Conservation (phyloP, 2,888 invertebrate genomes). For the Lucinisca nassula region DNA sequence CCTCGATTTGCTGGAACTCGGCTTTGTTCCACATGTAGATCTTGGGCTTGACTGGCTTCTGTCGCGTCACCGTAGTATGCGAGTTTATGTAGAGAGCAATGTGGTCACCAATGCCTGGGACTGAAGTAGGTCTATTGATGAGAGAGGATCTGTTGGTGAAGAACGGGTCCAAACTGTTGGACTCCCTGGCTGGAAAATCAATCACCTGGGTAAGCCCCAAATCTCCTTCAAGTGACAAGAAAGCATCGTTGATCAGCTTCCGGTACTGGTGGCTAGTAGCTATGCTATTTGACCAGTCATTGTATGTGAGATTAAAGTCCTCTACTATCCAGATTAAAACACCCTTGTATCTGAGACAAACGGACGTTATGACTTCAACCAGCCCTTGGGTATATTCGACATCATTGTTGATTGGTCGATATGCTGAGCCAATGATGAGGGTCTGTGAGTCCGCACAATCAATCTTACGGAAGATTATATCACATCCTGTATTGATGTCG, state of each 20-base stretch:
- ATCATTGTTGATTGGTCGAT: conserved; percentile 27
- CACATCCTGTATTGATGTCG: conserved; percentile 4
- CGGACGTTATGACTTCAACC: not conserved
- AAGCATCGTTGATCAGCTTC: too few species aligned
- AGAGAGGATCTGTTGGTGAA: too few species aligned
- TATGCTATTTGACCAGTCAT: too few species aligned
- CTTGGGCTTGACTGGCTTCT: conserved; percentile 11
- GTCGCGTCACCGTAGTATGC: not conserved
- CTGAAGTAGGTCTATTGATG: too few species aligned
- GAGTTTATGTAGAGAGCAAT: too few species aligned
- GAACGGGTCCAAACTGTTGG: too few species aligned
- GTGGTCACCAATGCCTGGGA: too few species aligned
- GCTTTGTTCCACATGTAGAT: conserved; percentile 26
- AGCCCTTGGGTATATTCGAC: not conserved
- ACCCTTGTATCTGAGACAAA: not conserved
- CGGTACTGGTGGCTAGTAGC: too few species aligned
- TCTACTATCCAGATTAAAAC: not conserved
- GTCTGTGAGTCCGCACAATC: conserved; percentile 12
- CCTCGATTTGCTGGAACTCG: not conserved
- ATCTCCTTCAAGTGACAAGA: not conserved
- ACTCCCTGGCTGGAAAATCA: not conserved
- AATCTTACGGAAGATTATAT: conserved; percentile 20
- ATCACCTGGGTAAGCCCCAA: not conserved
- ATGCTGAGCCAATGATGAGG: conserved; percentile 28
- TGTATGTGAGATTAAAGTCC: too few species aligned